phyloP scores from a whole-genome alignment of 2,113 vertebrate genomes.

The Chionis minor region DNA sequence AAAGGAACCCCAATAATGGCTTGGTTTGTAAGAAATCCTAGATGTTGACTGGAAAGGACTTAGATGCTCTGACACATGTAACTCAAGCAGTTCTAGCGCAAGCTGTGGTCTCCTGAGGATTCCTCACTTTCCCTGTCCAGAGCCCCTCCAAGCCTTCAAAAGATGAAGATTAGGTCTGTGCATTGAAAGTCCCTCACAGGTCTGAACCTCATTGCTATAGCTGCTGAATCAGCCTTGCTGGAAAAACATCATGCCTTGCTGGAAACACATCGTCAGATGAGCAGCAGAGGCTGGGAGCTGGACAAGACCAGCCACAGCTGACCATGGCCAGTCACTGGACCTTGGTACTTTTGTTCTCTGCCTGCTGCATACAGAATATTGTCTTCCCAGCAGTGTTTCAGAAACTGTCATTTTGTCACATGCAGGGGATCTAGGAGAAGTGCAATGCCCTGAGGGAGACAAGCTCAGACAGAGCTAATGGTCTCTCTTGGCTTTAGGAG shows the following conservation, averaged over 20 bases:
- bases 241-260: neutral
- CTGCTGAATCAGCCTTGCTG: neutral
- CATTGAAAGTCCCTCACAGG: neutral
- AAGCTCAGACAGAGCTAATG: neutral
- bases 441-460: neutral
- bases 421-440: neutral
- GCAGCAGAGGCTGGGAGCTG: neutral
- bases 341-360: neutral
- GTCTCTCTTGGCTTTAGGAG: neutral
- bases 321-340: neutral
- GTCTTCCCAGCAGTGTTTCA: neutral
- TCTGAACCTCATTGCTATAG: neutral
- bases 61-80: neutral
- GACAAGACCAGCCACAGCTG: neutral
- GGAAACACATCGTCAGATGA: neutral
- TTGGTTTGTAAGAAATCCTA: neutral
- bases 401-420: neutral
- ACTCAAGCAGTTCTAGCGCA: neutral
- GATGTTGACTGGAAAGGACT: neutral
- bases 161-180: neutral
- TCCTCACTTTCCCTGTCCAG: neutral
- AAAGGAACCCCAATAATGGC: neutral
- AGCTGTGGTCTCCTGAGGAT: neutral
- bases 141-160: neutral
- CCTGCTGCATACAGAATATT: neutral